Base-by-base conservation (phyloP, 2,888 invertebrate genomes). In the Erebia palarica region DNA sequence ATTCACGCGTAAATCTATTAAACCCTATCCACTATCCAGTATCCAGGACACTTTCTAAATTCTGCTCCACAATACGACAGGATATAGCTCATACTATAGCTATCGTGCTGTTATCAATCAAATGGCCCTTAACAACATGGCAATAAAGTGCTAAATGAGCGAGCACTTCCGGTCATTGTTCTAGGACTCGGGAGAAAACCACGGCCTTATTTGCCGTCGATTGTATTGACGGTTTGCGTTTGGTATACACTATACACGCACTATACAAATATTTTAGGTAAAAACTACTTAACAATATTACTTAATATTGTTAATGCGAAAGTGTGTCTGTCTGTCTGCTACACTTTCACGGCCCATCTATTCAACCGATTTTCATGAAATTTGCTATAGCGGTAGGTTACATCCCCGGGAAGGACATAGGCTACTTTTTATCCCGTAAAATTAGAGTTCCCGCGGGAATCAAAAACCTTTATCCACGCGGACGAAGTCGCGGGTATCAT, bases 31-130 rank as follows among this genome's bases (percentile, higher is more conserved):
- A 36, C 36, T 36, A 36, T 36, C 36, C 27, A 27, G 11, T 18
- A 18, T 14, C 49, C 55, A 27, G 75, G 84, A 75, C 82, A 82
- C 84, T 81, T 82, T 73, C 78, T 88, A 89, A 90, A 90, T 90
- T 90, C 89, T 90, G 89, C 89, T 89, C 82, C 78, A 78, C 80
- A 81, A 81, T 83, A 84, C 81, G 82, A 80, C 81, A 81, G 82
- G 84, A 81, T 79, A 85, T 65, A 71, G 58, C 61, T 18, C 47
- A 47, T 47, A n/a, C n/a, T n/a, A 47, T 47, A 47, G 18, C 18
- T 63, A 49, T 44, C 61, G 16, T 16, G 61, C 36, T 36, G 60
- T 21, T 65, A 65, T 68, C 64, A 65, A 70, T 68, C 65, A 60
- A 44, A 68, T 55, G 60, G 75, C 78, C 78, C 80, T 81, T 86